Evolutionary conservation across 2,797 vertebrate genomes (phyloP).

Genomic region (Rhinella marina): DNA sequence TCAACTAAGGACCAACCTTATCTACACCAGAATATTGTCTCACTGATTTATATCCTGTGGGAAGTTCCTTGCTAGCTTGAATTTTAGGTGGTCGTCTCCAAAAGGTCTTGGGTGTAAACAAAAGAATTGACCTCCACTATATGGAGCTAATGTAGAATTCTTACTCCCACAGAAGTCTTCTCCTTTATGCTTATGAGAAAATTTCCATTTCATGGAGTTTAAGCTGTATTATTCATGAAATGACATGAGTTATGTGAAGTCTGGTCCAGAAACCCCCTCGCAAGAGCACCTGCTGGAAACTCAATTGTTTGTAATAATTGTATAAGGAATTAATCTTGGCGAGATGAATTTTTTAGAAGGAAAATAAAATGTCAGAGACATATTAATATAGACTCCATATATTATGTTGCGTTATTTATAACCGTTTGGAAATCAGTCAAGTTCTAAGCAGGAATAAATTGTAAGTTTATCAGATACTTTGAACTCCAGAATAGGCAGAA

Average conservation of each 20-base stretch:
- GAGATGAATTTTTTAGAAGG: constrained; percentile 24
- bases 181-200: background rate
- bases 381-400: constrained; percentile 20
- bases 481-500: background rate
- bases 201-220: background rate
- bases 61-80: too few relatives aligned
- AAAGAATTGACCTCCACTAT: too few relatives aligned
- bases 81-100: too few relatives aligned
- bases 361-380: constrained; percentile 26
- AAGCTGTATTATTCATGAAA: constrained; percentile 2
- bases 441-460: constrained; percentile 10
- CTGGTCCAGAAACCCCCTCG: background rate
- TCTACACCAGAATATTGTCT: too few relatives aligned
- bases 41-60: too few relatives aligned
- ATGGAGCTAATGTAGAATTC: too few relatives aligned
- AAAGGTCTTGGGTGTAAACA: too few relatives aligned
- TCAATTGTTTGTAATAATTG: constrained; percentile 23
- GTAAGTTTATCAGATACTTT: background rate
- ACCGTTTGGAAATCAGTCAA: background rate
- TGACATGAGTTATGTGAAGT: constrained; percentile 23
- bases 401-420: background rate
- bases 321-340: constrained; percentile 24
- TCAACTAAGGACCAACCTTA: too few relatives aligned
- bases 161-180: background rate
- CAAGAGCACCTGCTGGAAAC: background rate